Evolutionary conservation across 2,113 vertebrate species (phyloP).

Genomic region (Saccopteryx leptura): DNA sequence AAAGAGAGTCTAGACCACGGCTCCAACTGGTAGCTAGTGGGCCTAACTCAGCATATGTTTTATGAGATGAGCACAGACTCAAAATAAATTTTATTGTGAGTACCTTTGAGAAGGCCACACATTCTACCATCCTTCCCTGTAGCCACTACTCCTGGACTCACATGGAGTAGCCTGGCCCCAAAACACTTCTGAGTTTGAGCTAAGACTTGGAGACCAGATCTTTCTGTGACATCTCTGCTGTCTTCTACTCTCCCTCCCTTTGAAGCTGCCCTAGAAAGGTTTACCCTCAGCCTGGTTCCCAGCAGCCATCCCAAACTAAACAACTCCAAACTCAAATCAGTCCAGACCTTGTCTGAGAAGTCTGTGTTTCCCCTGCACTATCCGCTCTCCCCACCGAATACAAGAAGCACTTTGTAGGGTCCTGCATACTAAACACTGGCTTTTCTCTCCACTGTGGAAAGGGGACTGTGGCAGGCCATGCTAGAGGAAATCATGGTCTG

Average conservation of each 20-base stretch:
- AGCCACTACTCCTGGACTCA: neutral
- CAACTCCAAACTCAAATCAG: neutral
- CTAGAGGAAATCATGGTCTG: neutral
- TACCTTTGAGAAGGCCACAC: neutral
- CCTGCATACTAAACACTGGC: neutral
- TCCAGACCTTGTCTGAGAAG: neutral
- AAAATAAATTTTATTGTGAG: constrained; percentile 22
- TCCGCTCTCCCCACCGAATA: neutral
- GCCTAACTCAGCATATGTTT: neutral
- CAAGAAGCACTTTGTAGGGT: neutral
- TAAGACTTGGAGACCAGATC: constrained; percentile 27
- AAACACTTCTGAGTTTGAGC: neutral
- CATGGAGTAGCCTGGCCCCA: neutral
- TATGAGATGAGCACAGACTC: constrained; percentile 24
- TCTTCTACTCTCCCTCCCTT: neutral
- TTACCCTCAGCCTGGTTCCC: neutral
- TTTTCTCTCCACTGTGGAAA: neutral
- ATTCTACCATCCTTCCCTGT: neutral
- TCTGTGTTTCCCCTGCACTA: neutral
- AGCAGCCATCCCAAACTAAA: constrained; percentile 36
- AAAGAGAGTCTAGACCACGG: constrained; percentile 2
- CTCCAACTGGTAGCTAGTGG: neutral
- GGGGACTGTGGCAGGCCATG: neutral
- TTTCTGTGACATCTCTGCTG: neutral
- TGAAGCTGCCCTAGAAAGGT: neutral